These are phyloP conservation scores for Alviniconcha marisindica DNA, from an alignment of 1,140 invertebrate species.

Conservation along the genomic window DNA sequence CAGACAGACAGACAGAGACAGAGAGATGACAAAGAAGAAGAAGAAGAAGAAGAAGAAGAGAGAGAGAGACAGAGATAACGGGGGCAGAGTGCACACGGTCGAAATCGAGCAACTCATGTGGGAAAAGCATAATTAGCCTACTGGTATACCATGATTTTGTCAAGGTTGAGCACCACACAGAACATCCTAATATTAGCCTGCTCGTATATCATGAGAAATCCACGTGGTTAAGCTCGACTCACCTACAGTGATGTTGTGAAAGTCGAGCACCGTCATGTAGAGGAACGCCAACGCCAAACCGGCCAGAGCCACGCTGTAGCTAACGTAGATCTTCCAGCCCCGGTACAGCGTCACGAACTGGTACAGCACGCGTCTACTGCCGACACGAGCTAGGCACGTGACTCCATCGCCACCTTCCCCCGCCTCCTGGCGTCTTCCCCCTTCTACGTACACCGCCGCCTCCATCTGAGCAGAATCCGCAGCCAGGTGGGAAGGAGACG, in stretches of 20 bases:
- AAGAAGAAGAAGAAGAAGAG: background rate
- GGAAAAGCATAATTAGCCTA: no score
- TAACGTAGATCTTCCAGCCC: constrained; percentile 75
- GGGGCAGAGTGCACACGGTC: background rate
- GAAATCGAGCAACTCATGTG: background rate
- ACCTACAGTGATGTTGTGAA: constrained; percentile 79
- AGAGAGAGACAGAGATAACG: background rate
- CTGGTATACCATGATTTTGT: constrained; percentile 58
- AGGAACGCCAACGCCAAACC: constrained; percentile 78
- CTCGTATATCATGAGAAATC: no score
- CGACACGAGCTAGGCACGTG: background rate
- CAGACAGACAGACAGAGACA: background rate
- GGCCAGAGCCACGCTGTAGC: constrained; percentile 74
- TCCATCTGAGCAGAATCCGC: no score
- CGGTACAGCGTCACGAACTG: constrained; percentile 58
- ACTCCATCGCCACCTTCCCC: background rate
- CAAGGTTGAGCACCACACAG: constrained; percentile 79
- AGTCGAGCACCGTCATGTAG: constrained; percentile 80
- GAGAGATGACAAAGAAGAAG: background rate
- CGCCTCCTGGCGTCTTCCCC: background rate
- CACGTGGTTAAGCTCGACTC: no score
- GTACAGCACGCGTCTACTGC: background rate
- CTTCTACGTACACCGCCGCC: background rate
- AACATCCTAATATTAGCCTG: no score
- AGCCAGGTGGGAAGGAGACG: no score